Evolutionary conservation across 2,797 vertebrate genomes (phyloP), one percentile per base, ranked within the genome.

Genomic region (Hephaestus fuliginosus): DNA sequence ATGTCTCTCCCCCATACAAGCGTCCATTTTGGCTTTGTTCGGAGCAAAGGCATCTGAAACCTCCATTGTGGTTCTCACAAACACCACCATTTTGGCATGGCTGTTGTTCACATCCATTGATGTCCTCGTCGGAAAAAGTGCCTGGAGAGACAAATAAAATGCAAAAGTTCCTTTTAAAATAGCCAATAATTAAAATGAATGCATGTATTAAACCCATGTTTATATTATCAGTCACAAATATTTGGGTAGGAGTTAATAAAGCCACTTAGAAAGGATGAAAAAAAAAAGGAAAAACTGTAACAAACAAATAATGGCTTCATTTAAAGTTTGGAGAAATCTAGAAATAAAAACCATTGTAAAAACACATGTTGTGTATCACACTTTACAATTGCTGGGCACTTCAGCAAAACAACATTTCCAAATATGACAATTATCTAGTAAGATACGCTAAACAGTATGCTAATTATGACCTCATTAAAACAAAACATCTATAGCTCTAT

Each of bases 31-130:
- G 86, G 73, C 91, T 92, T 66, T 89, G 90, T 74, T 88, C 76
- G 20, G 95, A 94, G 78, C 97, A 99, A 74, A 94, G 96, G 86
- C 97, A 99, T 73, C 89, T 94, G 81, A 96, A 97, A 80, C 90
- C 93, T 66, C 94, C 96, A 39, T 72, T 83, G 77, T 94, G 91
- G 84, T 92, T 96, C 84, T 97, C 95, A 89, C 98, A 99, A 7
- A 90, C 91, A 2, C 96, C 97, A 56, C 96, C 96, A 5, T 98
- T 98, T 90, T 95, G 96, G 90, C 98, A 99, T 56, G 97, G 96
- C 57, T 95, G 95, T 15, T 11, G 86, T 55, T 95, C 92, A 90
- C 97, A 99, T 86, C 93, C 95, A 0, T 89, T 81, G 61, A 95
- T 1, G 61, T 95, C 95, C 53, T 96, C 94, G 20, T 95, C 89